Percentiles rank a stretch among this genome's conserved stretches.
Conservation (phyloP, 2,888 invertebrate species). For the Mechanitis messenoides region DNA sequence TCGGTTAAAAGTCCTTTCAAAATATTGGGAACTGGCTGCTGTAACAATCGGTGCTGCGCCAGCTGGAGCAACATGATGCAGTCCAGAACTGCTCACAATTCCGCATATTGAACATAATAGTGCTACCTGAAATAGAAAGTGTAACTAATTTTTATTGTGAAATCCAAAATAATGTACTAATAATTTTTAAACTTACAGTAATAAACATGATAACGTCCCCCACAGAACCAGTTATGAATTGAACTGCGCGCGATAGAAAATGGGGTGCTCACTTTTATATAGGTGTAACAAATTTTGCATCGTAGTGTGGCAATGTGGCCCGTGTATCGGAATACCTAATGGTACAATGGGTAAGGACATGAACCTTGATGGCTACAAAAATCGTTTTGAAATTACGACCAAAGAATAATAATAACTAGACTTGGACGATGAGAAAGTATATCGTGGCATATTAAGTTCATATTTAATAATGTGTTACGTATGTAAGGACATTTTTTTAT, state of each 20-base stretch:
- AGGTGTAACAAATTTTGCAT: slow-evolving; percentile 76
- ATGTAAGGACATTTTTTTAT: background rate
- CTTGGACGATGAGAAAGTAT: slow-evolving; percentile 62
- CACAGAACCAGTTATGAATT: slow-evolving; percentile 54
- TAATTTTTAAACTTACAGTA: slow-evolving; percentile 43
- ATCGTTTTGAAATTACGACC: slow-evolving; percentile 68
- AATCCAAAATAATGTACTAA: no score
- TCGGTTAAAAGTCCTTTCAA: slow-evolving; percentile 79
- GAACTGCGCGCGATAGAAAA: slow-evolving; percentile 69
- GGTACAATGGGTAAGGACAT: slow-evolving; percentile 68
- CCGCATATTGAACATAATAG: slow-evolving; percentile 45
- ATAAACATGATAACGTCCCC: slow-evolving; percentile 54
- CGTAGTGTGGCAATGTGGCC: slow-evolving; percentile 65
- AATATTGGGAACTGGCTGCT: slow-evolving; percentile 81
- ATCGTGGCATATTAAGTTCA: slow-evolving; percentile 18
- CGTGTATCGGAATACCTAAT: slow-evolving; percentile 72
- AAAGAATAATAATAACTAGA: slow-evolving; percentile 67
- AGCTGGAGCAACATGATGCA: slow-evolving; percentile 38
- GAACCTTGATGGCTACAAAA: slow-evolving; percentile 73
- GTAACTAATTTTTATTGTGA: background rate
- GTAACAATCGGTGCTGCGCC: slow-evolving; percentile 76
- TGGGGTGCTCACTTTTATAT: slow-evolving; percentile 69
- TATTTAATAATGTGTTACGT: slow-evolving; percentile 1
- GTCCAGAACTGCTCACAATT: slow-evolving; percentile 49
- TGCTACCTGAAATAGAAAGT: slow-evolving; percentile 47